Percentiles rank a stretch among this genome's conserved stretches.
phyloP scores from a whole-genome alignment of 2,888 invertebrate species.

The Caenorhabditis sinica region DNA sequence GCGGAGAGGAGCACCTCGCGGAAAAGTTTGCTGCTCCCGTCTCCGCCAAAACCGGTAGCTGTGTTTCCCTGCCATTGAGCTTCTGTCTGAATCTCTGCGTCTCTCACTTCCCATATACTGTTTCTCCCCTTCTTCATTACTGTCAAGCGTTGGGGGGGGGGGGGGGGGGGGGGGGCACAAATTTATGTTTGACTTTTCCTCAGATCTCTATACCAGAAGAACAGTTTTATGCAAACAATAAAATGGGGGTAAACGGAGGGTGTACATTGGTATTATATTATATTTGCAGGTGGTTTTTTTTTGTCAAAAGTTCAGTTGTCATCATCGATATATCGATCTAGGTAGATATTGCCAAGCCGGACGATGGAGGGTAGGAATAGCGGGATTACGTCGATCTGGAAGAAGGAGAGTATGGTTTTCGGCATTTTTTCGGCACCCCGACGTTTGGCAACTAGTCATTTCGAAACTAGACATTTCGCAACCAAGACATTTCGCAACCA shows the following conservation, averaged over 20 bases:
- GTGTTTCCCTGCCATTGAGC: conserved; percentile 8
- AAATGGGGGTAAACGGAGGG: neutral
- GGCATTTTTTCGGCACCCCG: too few species aligned
- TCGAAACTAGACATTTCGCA: too few species aligned
- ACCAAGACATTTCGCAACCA: too few species aligned
- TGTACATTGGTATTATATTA: conserved; percentile 4
- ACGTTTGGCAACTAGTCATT: too few species aligned
- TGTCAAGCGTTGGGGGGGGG: conserved; percentile 36
- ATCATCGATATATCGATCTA: conserved; percentile 71
- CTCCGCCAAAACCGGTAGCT: neutral
- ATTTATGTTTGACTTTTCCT: conserved; percentile 54
- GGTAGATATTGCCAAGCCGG: conserved; percentile 70
- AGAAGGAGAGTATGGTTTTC: too few species aligned
- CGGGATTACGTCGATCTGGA: conserved; percentile 71
- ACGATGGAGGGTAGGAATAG: conserved; percentile 70
- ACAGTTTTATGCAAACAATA: conserved; percentile 58
- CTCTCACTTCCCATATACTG: neutral
- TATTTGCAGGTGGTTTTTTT: conserved; percentile 27
- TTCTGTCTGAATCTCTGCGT: conserved; percentile 2
- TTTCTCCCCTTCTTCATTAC: conserved; percentile 10
- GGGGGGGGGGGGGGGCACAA: neutral
- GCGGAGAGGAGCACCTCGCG: neutral
- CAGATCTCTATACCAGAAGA: conserved; percentile 31
- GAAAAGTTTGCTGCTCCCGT: neutral
- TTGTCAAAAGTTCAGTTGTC: conserved; percentile 26